These are phyloP conservation scores for Sebastolobus altivelis DNA, from an alignment of 2,797 vertebrate species.

Conservation along the genomic window DNA sequence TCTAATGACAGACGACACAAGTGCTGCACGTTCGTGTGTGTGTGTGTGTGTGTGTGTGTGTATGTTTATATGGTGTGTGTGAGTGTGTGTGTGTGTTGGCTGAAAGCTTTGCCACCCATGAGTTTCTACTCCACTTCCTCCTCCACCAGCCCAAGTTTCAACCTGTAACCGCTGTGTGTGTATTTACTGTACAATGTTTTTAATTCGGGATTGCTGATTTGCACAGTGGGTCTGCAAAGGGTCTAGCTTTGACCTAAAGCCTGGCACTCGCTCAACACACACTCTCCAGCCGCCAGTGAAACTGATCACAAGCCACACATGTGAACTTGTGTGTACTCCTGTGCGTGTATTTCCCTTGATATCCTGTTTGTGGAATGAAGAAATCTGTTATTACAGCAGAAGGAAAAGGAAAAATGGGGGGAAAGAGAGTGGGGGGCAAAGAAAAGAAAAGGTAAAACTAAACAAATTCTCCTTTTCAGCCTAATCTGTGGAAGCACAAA, in stretches of 20 bases:
- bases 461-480: slow-evolving; percentile 69
- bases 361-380: slow-evolving; percentile 79
- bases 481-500: slow-evolving; percentile 64
- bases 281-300: slow-evolving; percentile 58
- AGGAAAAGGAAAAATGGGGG: slow-evolving; percentile 55
- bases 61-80: slow-evolving; percentile 37
- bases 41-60: slow-evolving; percentile 1
- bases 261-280: slow-evolving; percentile 71
- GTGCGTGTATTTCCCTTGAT: slow-evolving; percentile 45
- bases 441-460: slow-evolving; percentile 60
- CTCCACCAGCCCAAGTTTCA: slow-evolving; percentile 51
- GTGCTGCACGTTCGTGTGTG: slow-evolving; percentile 26
- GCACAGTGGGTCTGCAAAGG: slow-evolving; percentile 34
- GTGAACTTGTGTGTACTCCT: slow-evolving; percentile 47
- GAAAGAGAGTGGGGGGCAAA: slow-evolving; percentile 22
- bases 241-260: slow-evolving; percentile 54
- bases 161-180: slow-evolving; percentile 62
- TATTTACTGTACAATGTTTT: slow-evolving; percentile 58
- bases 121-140: slow-evolving; percentile 64
- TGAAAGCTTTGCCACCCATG: slow-evolving; percentile 74
- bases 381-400: slow-evolving; percentile 72
- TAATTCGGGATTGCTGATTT: slow-evolving; percentile 61
- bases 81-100: slow-evolving; percentile 55
- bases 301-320: slow-evolving; percentile 66
- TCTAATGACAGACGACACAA: slow-evolving; percentile 78